These are phyloP conservation scores for Pogonognathellus flavescens DNA, from an alignment of 1,140 invertebrate genomes.

Conservation along the genomic window DNA sequence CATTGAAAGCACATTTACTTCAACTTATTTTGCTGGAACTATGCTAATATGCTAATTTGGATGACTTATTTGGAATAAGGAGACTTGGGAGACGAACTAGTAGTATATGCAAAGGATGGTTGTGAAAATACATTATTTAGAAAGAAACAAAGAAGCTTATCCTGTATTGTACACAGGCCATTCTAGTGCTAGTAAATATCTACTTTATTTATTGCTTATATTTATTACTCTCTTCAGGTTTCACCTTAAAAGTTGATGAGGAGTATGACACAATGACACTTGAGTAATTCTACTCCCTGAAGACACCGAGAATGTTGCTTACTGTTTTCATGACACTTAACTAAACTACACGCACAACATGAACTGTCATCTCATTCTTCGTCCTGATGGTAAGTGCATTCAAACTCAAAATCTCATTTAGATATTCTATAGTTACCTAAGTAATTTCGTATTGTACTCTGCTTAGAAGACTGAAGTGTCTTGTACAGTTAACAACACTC, in stretches of 20 bases:
- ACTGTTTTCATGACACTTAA: background rate
- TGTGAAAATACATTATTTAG: no score
- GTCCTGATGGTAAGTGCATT: background rate
- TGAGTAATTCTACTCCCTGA: background rate
- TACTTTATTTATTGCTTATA: background rate
- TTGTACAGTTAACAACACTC: no score
- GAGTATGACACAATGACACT: background rate
- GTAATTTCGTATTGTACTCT: background rate
- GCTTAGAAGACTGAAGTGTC: no score
- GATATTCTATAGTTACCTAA: background rate
- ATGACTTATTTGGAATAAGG: no score
- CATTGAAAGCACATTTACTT: no score
- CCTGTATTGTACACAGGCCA: no score
- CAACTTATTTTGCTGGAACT: no score
- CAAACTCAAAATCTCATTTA: constrained; percentile 1
- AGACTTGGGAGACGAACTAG: no score
- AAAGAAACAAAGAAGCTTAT: no score
- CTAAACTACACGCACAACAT: background rate
- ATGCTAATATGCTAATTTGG: no score
- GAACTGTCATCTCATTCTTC: background rate
- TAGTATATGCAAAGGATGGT: no score
- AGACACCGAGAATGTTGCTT: background rate
- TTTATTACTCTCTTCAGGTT: background rate
- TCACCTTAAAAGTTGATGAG: background rate
- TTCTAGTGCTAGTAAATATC: no score